phyloP scores from a whole-genome alignment of 2,888 invertebrate species.

The Agrotis segetum region DNA sequence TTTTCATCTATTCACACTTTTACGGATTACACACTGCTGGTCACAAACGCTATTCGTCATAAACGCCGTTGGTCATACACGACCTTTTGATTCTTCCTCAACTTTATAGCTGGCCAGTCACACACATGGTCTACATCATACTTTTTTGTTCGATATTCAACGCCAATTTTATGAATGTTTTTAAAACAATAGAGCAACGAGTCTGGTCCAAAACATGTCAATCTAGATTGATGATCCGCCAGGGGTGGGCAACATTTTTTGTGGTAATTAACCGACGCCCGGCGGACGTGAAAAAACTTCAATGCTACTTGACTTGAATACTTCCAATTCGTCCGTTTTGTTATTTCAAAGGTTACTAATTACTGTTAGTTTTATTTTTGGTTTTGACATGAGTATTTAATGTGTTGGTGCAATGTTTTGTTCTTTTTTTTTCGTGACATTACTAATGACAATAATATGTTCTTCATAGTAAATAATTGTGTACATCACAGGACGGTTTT shows the following conservation, averaged over 20 bases:
- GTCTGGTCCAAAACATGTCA: conserved; percentile 78
- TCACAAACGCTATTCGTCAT: no score
- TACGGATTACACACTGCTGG: no score
- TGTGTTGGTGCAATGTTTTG: neutral
- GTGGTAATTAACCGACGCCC: conserved; percentile 80
- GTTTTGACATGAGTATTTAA: conserved; percentile 6
- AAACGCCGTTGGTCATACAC: no score
- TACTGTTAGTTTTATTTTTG: conserved; percentile 45
- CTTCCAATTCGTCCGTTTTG: conserved; percentile 59
- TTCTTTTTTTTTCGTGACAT: neutral
- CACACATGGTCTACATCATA: conserved; percentile 1
- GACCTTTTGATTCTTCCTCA: neutral
- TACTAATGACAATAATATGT: neutral
- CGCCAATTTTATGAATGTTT: conserved; percentile 45
- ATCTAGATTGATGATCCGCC: conserved; percentile 83
- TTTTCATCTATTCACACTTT: neutral
- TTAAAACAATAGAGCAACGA: conserved; percentile 64
- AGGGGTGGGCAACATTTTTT: conserved; percentile 86
- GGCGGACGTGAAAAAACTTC: conserved; percentile 62
- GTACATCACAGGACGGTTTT: no score
- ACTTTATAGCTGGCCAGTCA: neutral
- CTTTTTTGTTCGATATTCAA: conserved; percentile 1
- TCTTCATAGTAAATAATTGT: no score
- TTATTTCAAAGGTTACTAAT: conserved; percentile 66
- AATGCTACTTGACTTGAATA: conserved; percentile 57